Evolutionary conservation across 2,888 invertebrate genomes (phyloP), one percentile per base, ranked within the genome.

Genomic region (Sacculina carcini): DNA sequence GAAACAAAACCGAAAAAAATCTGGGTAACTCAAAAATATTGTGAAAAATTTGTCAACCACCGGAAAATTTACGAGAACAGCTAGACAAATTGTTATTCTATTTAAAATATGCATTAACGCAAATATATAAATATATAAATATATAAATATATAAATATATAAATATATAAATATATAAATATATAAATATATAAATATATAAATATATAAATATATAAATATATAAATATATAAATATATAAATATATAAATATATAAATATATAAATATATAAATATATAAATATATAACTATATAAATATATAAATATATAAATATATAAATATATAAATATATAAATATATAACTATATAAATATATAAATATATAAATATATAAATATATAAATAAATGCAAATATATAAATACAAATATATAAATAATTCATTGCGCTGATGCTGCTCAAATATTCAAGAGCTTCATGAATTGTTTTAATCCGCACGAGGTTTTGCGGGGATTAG

Each of bases 291-390:
- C n/a, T n/a, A n/a, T n/a, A n/a, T n/a, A n/a, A n/a, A 16, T 46
- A 16, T n/a, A 16, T 46, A 16, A 9, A 16, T 46, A 16, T 46
- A 16, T 46, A 16, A 24, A 16, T 46, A 16, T 46, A 16, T 46
- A 16, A 24, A 16, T 46, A 16, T 46, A 16, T 46, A 16, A 24
- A 16, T 51, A 51, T 29, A 24, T 16, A 51, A 24, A 51, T 48
- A 48, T 24, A 36, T 36, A 23, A 24, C 47, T 36, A 51, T 29
- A 51, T 48, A 48, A n/a, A 51, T 32, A 51, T 32, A 51, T 48
- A 51, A 24, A 48, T 48, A 51, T 32, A 51, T 36, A 51, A 21
- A 51, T 48, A 51, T 32, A 51, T 26, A 39, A 40, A 46, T 46
- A 21, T 6, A 24, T 4, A 46, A 12, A 46, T 14, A 21, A 29